Conservation (phyloP, 2,888 invertebrate species). For the Agelastica alni region DNA sequence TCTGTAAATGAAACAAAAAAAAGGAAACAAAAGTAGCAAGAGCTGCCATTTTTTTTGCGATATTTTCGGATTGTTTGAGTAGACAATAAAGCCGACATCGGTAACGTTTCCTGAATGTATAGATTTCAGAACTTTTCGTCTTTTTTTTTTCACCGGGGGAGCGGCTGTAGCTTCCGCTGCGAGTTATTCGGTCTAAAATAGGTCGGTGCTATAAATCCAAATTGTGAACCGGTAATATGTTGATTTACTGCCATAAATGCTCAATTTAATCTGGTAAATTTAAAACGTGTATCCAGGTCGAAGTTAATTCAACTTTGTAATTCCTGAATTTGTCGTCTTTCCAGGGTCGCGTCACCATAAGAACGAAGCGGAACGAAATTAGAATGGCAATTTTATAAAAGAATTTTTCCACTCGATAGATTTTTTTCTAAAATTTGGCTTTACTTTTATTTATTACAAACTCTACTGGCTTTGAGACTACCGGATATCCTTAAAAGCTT, state of each 20-base stretch:
- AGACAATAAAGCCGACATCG: too few relatives aligned
- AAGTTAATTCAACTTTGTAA: slow-evolving; percentile 50
- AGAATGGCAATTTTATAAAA: neutral
- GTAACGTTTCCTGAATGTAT: neutral
- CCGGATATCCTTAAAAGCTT: too few relatives aligned
- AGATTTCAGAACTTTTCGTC: neutral
- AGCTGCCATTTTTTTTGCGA: too few relatives aligned
- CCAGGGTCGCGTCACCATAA: slow-evolving; percentile 28
- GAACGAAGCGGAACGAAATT: neutral
- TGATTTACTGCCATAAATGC: slow-evolving; percentile 49
- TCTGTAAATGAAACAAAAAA: too few relatives aligned
- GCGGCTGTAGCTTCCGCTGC: neutral
- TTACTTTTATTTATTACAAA: too few relatives aligned
- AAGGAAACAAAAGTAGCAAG: too few relatives aligned
- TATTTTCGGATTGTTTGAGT: too few relatives aligned
- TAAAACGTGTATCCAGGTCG: slow-evolving; percentile 44
- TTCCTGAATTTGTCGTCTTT: slow-evolving; percentile 51
- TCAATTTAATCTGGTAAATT: slow-evolving; percentile 48
- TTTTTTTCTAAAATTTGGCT: neutral
- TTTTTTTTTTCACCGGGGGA: neutral
- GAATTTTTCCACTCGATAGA: neutral
- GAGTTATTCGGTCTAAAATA: slow-evolving; percentile 21
- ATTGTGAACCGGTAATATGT: slow-evolving; percentile 32
- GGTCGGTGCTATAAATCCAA: slow-evolving; percentile 27
- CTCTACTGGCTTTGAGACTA: too few relatives aligned